Base-by-base conservation (phyloP, 2,888 invertebrate genomes). In the Trisateles emortualis region DNA sequence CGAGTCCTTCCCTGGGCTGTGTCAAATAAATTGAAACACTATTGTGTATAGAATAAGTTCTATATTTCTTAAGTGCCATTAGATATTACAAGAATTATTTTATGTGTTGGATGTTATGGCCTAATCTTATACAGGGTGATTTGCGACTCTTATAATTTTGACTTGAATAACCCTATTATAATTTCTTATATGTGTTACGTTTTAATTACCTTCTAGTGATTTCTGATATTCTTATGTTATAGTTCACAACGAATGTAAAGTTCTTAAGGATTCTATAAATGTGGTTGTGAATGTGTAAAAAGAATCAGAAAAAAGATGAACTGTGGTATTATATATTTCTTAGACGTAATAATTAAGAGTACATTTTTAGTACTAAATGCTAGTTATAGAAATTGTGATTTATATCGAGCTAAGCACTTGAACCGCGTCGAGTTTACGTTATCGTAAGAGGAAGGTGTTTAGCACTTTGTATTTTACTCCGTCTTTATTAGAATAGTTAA, bases 271-370 rank as follows among this genome's bases (percentile, higher is more conserved):
- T 70, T 79, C 67, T 74, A 51, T 74, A 77, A 68, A 75, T 72
- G 77, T 75, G 86, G 84, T 87, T 87, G 84, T 85, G 86, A 86
- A 80, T 83, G 82, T 74, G 76, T 72, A 76, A 75, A 70, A 63
- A 75, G 68, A 64, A 73, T 65, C 63, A 63, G 57, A 58, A 68
- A 55, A 56, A 68, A 63, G 51, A 69, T 65, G 58, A 64, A 68
- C 74, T 68, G 76, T 73, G 67, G 70, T 75, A 73, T 69, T 71
- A 74, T 81, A 72, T 79, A 74, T 77, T 73, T 74, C 68, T 68
- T 78, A 81, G 75, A 53, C 59, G 59, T 71, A 76, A 65, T 66
- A 52, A 67, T 38, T 59, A 54, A 19, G 64, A 74, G 83, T 83
- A 84, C 81, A 79, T 81, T 80, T 19, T 81, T 79, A 66, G 81